phyloP scores from a whole-genome alignment of 1,140 invertebrate genomes.

The Drosophila orena region DNA sequence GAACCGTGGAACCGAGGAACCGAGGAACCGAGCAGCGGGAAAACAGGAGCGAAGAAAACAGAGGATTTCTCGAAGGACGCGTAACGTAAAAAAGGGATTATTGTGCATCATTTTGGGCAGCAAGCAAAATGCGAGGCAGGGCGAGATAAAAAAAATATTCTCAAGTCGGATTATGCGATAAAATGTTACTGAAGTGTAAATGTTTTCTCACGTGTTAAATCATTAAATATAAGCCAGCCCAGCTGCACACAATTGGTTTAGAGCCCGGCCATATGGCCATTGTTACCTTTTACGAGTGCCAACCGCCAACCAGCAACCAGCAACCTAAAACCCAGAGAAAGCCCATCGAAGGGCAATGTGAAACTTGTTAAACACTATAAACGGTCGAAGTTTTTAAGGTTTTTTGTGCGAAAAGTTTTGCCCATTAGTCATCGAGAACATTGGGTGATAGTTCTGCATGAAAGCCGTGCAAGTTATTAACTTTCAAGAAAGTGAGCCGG shows the following conservation, averaged over 20 bases:
- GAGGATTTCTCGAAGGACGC: slow-evolving; percentile 50
- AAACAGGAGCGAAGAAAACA: slow-evolving; percentile 25
- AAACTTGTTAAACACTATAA: slow-evolving; percentile 57
- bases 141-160: slow-evolving; percentile 51
- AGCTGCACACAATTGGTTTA: slow-evolving; percentile 20
- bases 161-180: slow-evolving; percentile 66
- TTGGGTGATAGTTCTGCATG: slow-evolving; percentile 35
- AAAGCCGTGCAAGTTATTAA: slow-evolving; percentile 10
- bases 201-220: slow-evolving; percentile 66
- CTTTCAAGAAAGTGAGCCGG: slow-evolving; percentile 23
- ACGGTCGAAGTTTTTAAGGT: slow-evolving; percentile 34
- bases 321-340: slow-evolving; percentile 27
- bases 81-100: slow-evolving; percentile 72
- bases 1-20: slow-evolving; percentile 21
- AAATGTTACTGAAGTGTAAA: slow-evolving; percentile 71
- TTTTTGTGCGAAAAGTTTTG: slow-evolving; percentile 56
- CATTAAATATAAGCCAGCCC: slow-evolving; percentile 27
- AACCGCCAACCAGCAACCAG: too few relatives aligned
- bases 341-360: slow-evolving; percentile 21
- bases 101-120: slow-evolving; percentile 55
- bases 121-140: slow-evolving; percentile 15
- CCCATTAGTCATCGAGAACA: slow-evolving; percentile 60
- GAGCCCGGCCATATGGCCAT: slow-evolving; percentile 32
- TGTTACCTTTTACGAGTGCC: slow-evolving; percentile 36
- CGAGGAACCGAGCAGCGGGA: slow-evolving; percentile 4